Base-by-base conservation (phyloP, 2,888 invertebrate species). In the Leucoma salicis region DNA sequence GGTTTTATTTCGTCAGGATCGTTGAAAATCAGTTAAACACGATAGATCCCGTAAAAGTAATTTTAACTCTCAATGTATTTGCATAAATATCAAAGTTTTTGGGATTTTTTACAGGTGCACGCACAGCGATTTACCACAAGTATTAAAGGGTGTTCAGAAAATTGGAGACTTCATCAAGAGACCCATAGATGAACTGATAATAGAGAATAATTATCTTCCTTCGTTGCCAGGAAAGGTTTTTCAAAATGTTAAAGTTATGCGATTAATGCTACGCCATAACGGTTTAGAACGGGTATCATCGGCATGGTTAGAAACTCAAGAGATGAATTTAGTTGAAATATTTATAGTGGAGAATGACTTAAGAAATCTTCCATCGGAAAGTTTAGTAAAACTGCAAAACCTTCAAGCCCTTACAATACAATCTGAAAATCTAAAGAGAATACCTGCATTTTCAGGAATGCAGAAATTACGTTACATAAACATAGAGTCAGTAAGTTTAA, bases 171-270 rank as follows among this genome's bases (percentile, higher is more conserved):
- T 91, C 46, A 84, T 95, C 36, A 91, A 90, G 48, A 92, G 92
- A 37, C 93, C 95, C 3, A 93, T 97, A 59, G 97, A 96, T 76
- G 96, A 97, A 74, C 75, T 97, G 38, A 96, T 97, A 53, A 90
- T 97, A 57, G 97, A 97, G 83, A 96, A 96, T 68, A 97, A 96
- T 75, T 94, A 95, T 66, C 83, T 97, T 33, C 96, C 96, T 7
- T 94, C 96, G 0, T 68, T 97, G n/a, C 96, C 96, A 0, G 96
- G 96, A 4, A 92, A 94, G 55, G 92, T 95, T 42, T 96, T 96
- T 70, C 92, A 94, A 43, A 92, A 93, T 53, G 82, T 96, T 35
- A 93, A 94, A 74, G 93, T 96, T 15, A 85, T 94, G 24, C 91
- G 97, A 18, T 76, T 97, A 25, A 96, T 97, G 95, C 78, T 97